phyloP scores from a whole-genome alignment of 2,113 vertebrate genomes.

The Sisor rabdophorus region DNA sequence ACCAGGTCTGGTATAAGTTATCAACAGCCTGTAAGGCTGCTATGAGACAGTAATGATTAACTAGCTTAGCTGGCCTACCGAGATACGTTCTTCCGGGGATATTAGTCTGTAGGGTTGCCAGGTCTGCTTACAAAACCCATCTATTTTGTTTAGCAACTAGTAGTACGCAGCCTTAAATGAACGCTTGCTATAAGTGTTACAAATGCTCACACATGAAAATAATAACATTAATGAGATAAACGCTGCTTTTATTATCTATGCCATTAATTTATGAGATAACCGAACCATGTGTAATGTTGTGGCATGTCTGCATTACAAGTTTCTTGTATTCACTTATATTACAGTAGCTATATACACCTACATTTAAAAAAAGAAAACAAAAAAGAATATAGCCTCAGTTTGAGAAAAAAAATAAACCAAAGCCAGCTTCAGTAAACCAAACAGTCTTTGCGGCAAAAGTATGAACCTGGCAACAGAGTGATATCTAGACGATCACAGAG shows the following conservation, averaged over 20 bases:
- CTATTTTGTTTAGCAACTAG: too few relatives aligned
- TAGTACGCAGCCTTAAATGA: too few relatives aligned
- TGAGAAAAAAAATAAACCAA: background rate
- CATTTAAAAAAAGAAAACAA: background rate
- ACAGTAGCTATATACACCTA: background rate
- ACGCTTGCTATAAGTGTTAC: too few relatives aligned
- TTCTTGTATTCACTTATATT: background rate
- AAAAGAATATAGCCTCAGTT: too few relatives aligned
- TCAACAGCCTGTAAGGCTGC: background rate
- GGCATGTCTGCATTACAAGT: background rate
- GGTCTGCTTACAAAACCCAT: background rate
- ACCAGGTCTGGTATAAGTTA: background rate
- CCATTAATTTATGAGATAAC: too few relatives aligned
- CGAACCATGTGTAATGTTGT: background rate
- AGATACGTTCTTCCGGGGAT: slow-evolving; percentile 19
- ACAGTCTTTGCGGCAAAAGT: background rate
- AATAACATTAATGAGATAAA: too few relatives aligned
- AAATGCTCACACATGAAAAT: too few relatives aligned
- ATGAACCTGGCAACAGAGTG: background rate
- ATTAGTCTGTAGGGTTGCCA: background rate
- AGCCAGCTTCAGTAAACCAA: background rate
- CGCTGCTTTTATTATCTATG: too few relatives aligned
- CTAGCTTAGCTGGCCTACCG: slow-evolving; percentile 20
- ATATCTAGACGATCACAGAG: background rate
- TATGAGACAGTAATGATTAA: background rate